Evolutionary conservation across 2,113 vertebrate genomes (phyloP), one percentile per base, ranked within the genome.

Genomic region (Crotalus viridis): DNA sequence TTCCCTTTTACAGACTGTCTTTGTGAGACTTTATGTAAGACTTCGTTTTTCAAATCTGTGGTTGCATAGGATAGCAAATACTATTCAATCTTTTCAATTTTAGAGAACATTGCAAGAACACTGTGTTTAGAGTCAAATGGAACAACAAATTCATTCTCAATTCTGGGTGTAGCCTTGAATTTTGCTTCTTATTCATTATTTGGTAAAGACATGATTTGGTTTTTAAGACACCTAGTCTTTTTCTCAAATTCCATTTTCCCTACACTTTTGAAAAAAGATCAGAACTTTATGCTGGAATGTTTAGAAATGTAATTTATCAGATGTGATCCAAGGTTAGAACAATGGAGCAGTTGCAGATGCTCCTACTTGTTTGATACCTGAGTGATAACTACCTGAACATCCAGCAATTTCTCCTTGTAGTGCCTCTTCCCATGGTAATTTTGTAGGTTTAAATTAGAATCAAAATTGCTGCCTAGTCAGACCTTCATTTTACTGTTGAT

Each of bases 41-140:
- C 1, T 69, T 55, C n/a, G 26, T 74, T 55, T 24, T 1, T 28
- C 10, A 93, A 74, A 33, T 74, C 57, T 93, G 61, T 89, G 48
- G 1, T 74, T 61, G 64, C 48, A 15, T 54, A 93, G 88, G 10
- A 51, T 48, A 94, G n/a, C 92, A 95, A 87, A 86, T 57, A 89
- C 91, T 39, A 55, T 0, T 61, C 3, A 55, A 33, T 81, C 91
- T 93, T 94, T 46, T 46, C 46, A 46, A 46, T 46, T 4, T 46
- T 5, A 28, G 28, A 92, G 28, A 91, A 95, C 89, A 3, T 10
- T 93, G 46, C 91, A 91, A 3, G 48, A 51, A 51, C 48, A 51
- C 10, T n/a, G 9, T n/a, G 28, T 69, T 69, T 69, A 61, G 8
- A 10, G 59, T 61, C 59, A 61, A 61, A 61, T 10, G 59, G 24